These are phyloP conservation scores for Sylvicapra grimmia DNA, from an alignment of 2,113 vertebrate species.

Conservation along the genomic window DNA sequence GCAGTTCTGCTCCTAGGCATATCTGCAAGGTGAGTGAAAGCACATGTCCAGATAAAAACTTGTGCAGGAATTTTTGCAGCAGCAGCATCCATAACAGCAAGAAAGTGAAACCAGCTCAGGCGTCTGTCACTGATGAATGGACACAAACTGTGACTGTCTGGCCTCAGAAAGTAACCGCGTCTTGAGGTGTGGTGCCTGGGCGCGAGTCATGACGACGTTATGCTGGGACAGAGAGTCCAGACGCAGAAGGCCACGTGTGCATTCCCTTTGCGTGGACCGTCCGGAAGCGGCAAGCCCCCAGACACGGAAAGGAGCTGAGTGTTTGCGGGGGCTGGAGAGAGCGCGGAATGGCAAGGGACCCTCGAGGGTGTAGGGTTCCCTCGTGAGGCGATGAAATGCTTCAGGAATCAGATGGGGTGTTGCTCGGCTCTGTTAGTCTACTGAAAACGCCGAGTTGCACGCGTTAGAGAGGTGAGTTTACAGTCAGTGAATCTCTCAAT, in stretches of 20 bases:
- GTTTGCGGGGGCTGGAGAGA: neutral
- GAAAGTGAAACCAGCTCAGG: neutral
- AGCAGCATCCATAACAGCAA: neutral
- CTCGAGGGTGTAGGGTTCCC: neutral
- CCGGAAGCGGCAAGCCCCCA: neutral
- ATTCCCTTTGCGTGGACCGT: neutral
- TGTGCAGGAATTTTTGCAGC: neutral
- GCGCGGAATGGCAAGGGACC: neutral
- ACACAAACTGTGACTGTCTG: neutral
- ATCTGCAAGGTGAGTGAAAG: neutral
- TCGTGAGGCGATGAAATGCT: neutral
- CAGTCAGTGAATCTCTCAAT: neutral
- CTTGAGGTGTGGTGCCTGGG: neutral
- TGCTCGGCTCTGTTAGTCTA: neutral
- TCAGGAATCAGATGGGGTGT: neutral
- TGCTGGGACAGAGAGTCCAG: neutral
- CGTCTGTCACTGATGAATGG: neutral
- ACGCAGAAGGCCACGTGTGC: neutral
- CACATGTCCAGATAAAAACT: neutral
- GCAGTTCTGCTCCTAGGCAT: neutral
- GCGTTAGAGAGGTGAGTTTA: neutral
- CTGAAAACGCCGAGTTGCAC: fast-evolving
- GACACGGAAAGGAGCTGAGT: neutral
- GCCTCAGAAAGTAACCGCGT: neutral
- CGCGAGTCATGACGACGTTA: neutral